phyloP scores from a whole-genome alignment of 2,113 vertebrate species.

The Lepisosteus osseus region DNA sequence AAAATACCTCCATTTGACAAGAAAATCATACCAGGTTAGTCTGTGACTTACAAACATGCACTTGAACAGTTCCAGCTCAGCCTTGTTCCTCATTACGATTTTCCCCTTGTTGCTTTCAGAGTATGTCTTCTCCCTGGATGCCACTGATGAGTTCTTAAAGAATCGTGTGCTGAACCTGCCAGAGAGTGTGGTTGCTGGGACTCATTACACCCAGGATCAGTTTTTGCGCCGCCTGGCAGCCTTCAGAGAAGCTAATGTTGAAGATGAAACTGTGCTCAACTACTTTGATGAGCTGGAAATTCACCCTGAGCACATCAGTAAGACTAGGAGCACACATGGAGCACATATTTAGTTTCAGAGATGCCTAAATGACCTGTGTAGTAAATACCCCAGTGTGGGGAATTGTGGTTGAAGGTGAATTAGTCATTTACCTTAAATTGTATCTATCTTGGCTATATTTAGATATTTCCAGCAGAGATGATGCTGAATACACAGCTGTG shows the following conservation, averaged over 20 bases:
- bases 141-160: constrained; percentile 78
- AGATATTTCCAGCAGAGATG: constrained; percentile 74
- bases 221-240: constrained; percentile 63
- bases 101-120: constrained; percentile 60
- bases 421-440: no score
- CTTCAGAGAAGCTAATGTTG: constrained; percentile 65
- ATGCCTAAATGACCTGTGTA: no score
- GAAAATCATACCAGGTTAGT: constrained; percentile 76
- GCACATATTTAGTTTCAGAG: no score
- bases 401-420: no score
- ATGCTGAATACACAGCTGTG: constrained; percentile 60
- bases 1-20: constrained; percentile 60
- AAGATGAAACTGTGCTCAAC: constrained; percentile 72
- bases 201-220: constrained; percentile 68
- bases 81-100: background rate
- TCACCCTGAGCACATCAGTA: constrained; percentile 75
- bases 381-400: no score
- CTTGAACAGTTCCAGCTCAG: background rate
- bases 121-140: constrained; percentile 74
- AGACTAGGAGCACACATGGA: background rate
- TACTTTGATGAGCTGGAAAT: constrained; percentile 84
- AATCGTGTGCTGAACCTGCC: constrained; percentile 82
- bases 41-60: background rate
- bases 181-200: constrained; percentile 68
- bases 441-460: constrained; percentile 12